Conservation (phyloP, 2,797 vertebrate genomes). For the Ficedula albicollis region DNA sequence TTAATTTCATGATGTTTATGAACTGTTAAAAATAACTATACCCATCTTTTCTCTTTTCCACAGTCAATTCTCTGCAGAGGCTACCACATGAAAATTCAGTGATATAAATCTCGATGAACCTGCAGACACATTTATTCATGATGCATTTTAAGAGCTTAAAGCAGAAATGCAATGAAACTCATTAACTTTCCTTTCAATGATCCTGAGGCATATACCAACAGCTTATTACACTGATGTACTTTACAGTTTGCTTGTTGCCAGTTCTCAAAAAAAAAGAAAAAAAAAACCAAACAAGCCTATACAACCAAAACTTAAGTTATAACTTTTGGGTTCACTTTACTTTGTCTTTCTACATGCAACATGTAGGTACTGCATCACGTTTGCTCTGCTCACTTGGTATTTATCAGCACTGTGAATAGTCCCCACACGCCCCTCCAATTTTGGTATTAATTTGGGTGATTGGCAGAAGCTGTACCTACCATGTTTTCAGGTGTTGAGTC, state of each 20-base stretch:
- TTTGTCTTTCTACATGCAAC: not conserved
- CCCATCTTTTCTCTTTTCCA: not conserved
- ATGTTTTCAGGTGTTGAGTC: not conserved
- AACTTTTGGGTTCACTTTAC: not conserved
- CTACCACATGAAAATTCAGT: not conserved
- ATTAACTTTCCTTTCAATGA: not conserved
- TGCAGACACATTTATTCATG: not conserved
- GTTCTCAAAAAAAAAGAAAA: not conserved
- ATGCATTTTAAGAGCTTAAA: not conserved
- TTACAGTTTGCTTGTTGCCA: not conserved
- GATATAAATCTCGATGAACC: not conserved
- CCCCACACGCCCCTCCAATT: not conserved
- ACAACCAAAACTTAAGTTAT: not conserved
- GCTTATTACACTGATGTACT: not conserved
- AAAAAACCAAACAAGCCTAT: not conserved
- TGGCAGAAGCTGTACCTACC: not conserved
- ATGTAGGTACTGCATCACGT: not conserved
- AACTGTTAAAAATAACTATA: not conserved
- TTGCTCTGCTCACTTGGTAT: not conserved
- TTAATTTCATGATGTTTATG: not conserved
- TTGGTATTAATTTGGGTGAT: not conserved
- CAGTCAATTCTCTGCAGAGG: not conserved
- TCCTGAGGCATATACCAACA: not conserved
- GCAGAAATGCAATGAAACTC: not conserved
- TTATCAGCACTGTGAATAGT: not conserved